Conservation (phyloP, 1,140 invertebrate species). For the Papilio glaucus region DNA sequence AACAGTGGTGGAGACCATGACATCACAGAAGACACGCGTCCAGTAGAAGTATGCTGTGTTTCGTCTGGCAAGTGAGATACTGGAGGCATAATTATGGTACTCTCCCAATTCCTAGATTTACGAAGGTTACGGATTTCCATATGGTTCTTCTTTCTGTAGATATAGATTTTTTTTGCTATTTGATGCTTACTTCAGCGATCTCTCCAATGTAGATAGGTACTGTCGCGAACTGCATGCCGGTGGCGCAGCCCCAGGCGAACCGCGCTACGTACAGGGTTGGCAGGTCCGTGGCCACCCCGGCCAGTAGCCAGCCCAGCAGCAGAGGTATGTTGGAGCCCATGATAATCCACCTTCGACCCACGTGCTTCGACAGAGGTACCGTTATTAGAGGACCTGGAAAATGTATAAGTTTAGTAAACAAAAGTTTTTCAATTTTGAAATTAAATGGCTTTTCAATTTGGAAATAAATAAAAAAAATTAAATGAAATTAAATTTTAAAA, state of each 20-base stretch:
- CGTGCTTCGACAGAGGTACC: conserved; percentile 87
- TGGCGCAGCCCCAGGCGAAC: conserved; percentile 87
- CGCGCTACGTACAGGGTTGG: conserved; percentile 85
- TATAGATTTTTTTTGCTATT: too few relatives aligned
- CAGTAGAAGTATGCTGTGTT: too few relatives aligned
- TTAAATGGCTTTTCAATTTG: conserved; percentile 11
- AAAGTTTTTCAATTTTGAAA: not conserved
- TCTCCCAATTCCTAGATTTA: too few relatives aligned
- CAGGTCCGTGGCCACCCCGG: conserved; percentile 84
- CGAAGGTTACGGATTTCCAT: too few relatives aligned
- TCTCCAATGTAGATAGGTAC: conserved; percentile 94
- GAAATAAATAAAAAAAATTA: too few relatives aligned
- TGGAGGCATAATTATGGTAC: too few relatives aligned
- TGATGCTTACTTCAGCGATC: conserved; percentile 87
- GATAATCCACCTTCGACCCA: conserved; percentile 90
- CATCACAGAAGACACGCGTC: too few relatives aligned
- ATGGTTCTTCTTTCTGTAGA: too few relatives aligned
- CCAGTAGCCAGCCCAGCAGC: conserved; percentile 88
- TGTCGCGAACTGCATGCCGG: conserved; percentile 90
- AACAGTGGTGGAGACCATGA: too few relatives aligned
- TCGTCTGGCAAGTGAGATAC: too few relatives aligned
- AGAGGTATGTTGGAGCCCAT: conserved; percentile 88
- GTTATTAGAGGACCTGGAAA: conserved; percentile 84
- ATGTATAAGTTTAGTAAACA: not conserved
- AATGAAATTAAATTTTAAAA: too few relatives aligned